These are phyloP conservation scores for Naja naja DNA, from an alignment of 2,113 vertebrate species.

Conservation along the genomic window DNA sequence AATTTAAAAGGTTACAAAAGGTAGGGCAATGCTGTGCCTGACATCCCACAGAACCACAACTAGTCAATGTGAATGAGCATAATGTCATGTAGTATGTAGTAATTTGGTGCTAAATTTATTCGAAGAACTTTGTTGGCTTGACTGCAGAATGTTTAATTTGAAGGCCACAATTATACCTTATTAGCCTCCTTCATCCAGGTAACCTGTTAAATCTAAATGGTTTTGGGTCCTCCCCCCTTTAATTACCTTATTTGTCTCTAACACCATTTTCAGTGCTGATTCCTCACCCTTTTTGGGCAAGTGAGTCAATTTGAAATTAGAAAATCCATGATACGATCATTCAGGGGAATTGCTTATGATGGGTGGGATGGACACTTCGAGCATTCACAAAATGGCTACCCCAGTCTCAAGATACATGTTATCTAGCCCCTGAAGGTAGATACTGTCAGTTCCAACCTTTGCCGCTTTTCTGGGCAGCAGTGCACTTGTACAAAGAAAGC, in stretches of 20 bases:
- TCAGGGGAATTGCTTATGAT: background rate
- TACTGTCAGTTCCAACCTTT: background rate
- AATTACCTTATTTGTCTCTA: background rate
- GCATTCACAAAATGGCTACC: background rate
- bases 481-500: background rate
- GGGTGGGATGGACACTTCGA: background rate
- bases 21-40: background rate
- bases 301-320: background rate
- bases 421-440: background rate
- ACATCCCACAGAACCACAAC: background rate
- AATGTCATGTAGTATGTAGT: background rate
- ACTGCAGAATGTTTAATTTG: background rate
- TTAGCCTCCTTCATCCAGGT: background rate
- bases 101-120: background rate
- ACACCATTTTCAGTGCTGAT: background rate
- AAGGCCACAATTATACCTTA: background rate
- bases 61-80: background rate
- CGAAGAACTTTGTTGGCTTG: background rate
- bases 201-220: background rate
- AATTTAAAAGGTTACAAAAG: background rate
- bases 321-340: background rate
- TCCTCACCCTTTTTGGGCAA: background rate
- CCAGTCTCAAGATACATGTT: background rate
- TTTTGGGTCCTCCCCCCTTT: background rate
- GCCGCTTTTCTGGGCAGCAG: background rate